Conservation (phyloP, 2,797 vertebrate genomes). For the Pyrocephalus nanus region DNA sequence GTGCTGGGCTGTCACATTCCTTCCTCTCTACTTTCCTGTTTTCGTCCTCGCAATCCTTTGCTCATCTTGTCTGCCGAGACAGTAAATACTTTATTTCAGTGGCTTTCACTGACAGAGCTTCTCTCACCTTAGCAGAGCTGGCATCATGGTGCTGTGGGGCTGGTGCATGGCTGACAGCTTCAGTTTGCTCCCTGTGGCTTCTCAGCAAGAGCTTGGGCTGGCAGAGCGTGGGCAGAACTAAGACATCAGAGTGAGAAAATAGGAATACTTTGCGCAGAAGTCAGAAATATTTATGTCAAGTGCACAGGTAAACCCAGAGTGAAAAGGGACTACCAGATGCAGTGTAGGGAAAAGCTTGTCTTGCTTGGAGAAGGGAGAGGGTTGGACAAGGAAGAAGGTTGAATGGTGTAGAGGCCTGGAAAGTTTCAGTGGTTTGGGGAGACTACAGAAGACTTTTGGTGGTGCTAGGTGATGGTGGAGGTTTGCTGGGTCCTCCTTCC, state of each 20-base stretch:
- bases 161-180: background rate
- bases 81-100: background rate
- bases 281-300: background rate
- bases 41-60: background rate
- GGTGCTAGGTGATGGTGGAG: background rate
- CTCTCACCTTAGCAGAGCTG: background rate
- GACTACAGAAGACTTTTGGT: background rate
- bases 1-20: background rate
- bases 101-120: background rate
- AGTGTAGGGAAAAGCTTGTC: rapidly evolving
- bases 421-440: background rate
- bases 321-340: background rate
- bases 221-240: background rate
- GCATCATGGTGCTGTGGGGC: background rate
- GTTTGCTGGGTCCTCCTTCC: background rate
- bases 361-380: background rate
- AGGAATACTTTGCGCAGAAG: background rate
- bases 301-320: background rate
- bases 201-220: background rate
- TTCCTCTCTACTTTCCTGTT: background rate
- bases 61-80: background rate
- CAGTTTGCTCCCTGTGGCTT: rapidly evolving
- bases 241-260: too few relatives aligned
- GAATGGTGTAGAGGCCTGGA: background rate
- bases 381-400: background rate